Base-by-base conservation (phyloP, 1,140 invertebrate genomes). In the Solen grandis region DNA sequence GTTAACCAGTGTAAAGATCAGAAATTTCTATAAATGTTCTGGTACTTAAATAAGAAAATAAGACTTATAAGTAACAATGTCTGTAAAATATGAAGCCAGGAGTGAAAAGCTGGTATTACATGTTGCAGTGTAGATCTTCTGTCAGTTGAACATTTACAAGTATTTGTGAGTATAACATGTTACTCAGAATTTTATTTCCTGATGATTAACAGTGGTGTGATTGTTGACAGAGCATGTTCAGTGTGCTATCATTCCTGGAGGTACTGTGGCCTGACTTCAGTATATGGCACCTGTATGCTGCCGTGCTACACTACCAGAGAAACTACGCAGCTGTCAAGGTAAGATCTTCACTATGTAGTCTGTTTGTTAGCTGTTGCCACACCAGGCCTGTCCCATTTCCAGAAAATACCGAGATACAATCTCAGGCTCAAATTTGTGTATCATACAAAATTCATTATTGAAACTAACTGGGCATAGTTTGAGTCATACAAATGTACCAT, bases 211-310 rank as follows among this genome's bases (percentile, higher is more conserved):
- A n/a, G n/a, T n/a, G n/a, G n/a, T n/a, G n/a, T n/a, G n/a, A n/a
- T n/a, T n/a, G n/a, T n/a, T n/a, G 73, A 82, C 74, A 82, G 57
- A 57, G 54, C 50, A 63, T 70, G 16, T 79, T 80, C 38, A 72
- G 65, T 65, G 65, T 70, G 35, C 36, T 83, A 54, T 68, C 90
- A 5, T 93, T 93, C 85, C 86, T 92, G 0, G 87, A 88, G 94
- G 95, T 97, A 1, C 92, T 99, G 25, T 99, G 98, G 98, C 98
- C 98, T 25, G 97, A 99, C 89, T 97, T 99, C 88, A 95, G 94
- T 59, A 94, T 98, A 55, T 99, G 97, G 97, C 95, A 98, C 92
- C 94, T 99, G 33, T 93, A 98, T 84, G 93, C 92, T 27, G 96
- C 95, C 22, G 94, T 99, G 63, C 95, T 99, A 87, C 94, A 96